Percentiles rank a stretch among this genome's conserved stretches.
Conservation (phyloP, 2,888 invertebrate species). For the Tanypteryx hageni region DNA sequence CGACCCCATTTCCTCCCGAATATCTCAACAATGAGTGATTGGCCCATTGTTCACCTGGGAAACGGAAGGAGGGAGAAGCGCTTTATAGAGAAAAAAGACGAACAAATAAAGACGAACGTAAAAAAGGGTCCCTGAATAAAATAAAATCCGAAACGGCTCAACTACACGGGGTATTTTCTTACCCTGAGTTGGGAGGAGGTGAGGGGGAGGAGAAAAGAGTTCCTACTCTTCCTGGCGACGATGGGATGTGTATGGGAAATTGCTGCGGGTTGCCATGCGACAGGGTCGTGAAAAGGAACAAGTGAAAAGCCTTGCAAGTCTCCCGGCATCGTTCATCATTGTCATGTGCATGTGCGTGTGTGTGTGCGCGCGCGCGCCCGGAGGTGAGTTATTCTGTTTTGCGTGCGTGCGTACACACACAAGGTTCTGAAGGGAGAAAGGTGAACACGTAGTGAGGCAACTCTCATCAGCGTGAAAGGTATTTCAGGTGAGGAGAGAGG, state of each 20-base stretch:
- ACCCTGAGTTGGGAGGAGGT: not conserved
- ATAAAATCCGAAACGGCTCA: not conserved
- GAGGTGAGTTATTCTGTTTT: not conserved
- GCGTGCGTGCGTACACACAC: not conserved
- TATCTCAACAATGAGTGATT: not conserved
- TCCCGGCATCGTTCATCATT: not conserved
- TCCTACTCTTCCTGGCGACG: too few species aligned
- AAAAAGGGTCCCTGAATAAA: not conserved
- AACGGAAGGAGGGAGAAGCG: not conserved
- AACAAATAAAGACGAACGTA: too few species aligned
- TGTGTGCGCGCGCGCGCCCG: not conserved
- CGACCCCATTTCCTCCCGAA: not conserved
- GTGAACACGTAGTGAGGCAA: not conserved
- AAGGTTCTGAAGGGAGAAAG: too few species aligned
- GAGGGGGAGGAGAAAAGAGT: too few species aligned
- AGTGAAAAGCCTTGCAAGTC: conserved; percentile 10
- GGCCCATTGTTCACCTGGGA: not conserved
- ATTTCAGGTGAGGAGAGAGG: not conserved
- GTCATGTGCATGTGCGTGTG: not conserved
- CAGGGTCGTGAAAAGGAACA: conserved; percentile 8
- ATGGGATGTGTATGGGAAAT: not conserved
- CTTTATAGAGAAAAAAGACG: too few species aligned
- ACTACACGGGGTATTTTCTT: not conserved
- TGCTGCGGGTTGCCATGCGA: conserved; percentile 24
- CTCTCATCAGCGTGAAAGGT: conserved; percentile 1